phyloP scores from a whole-genome alignment of 2,888 invertebrate species.

The Zygogramma bicolorata region DNA sequence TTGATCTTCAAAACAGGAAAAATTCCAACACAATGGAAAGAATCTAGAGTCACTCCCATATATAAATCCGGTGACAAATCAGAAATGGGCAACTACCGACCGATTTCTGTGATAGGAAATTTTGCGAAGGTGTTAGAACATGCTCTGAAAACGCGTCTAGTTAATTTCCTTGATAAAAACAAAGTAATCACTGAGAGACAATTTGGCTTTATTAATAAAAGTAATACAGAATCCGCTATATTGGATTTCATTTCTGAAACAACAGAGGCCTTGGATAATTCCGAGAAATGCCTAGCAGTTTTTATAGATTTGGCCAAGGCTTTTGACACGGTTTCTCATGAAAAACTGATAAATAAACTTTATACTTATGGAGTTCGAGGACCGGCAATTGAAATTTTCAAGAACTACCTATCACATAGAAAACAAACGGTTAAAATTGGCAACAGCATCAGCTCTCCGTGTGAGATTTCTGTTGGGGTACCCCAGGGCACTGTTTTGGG shows the following conservation, averaged over 20 bases:
- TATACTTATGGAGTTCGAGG: constrained; percentile 8
- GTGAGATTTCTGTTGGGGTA: no score
- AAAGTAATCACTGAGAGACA: background rate
- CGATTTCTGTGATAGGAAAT: background rate
- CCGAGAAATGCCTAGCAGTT: background rate
- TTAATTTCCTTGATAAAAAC: no score
- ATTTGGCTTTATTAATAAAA: constrained; percentile 9
- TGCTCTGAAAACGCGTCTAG: background rate
- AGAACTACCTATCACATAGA: no score
- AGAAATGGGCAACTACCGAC: constrained; percentile 15
- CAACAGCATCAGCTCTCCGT: no score
- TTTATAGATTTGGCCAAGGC: background rate
- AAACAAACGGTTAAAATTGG: no score
- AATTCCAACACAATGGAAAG: constrained; percentile 13
- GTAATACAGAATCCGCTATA: constrained; percentile 3
- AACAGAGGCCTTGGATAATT: constrained; percentile 1
- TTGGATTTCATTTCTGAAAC: background rate
- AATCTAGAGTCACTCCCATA: constrained; percentile 6
- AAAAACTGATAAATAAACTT: constrained; percentile 4
- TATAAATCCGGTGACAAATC: constrained; percentile 11
- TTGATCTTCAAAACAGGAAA: no score
- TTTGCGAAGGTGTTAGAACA: background rate
- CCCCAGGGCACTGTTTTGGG: constrained; percentile 8
- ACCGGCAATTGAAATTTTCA: no score
- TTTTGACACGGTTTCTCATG: no score